Percentiles rank a stretch among this genome's conserved stretches.
These are phyloP conservation scores for Dynastes grantii DNA, from an alignment of 2,888 invertebrate species.

Conservation along the genomic window DNA sequence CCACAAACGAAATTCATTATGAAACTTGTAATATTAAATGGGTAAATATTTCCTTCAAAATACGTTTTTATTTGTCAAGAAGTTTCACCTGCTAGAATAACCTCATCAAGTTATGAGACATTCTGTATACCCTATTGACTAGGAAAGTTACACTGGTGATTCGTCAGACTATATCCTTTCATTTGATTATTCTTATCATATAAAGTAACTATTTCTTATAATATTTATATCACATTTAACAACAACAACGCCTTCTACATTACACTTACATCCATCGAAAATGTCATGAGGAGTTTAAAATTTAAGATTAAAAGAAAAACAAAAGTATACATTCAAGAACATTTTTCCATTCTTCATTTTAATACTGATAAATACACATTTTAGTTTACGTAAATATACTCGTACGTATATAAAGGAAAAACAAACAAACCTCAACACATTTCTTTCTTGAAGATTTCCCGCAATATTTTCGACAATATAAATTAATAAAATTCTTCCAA, in stretches of 20 bases:
- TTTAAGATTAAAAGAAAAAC: neutral
- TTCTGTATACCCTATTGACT: no score
- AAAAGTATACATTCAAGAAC: neutral
- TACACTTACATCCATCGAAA: slow-evolving; percentile 14
- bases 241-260: slow-evolving; percentile 30
- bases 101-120: no score
- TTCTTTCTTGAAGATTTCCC: neutral
- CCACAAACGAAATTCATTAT: no score
- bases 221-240: slow-evolving; percentile 33
- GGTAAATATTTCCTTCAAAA: no score
- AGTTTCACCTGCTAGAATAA: no score
- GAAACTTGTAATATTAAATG: no score
- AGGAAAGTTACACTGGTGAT: no score
- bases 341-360: neutral
- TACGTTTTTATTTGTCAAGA: no score
- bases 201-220: slow-evolving; percentile 6
- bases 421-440: neutral
- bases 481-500: no score
- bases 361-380: slow-evolving; percentile 22
- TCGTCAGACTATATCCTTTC: no score
- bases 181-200: neutral
- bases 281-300: neutral
- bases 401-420: neutral
- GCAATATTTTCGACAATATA: no score
- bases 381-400: neutral